Base-by-base conservation (phyloP, 2,888 invertebrate species). In the Helleia helle region DNA sequence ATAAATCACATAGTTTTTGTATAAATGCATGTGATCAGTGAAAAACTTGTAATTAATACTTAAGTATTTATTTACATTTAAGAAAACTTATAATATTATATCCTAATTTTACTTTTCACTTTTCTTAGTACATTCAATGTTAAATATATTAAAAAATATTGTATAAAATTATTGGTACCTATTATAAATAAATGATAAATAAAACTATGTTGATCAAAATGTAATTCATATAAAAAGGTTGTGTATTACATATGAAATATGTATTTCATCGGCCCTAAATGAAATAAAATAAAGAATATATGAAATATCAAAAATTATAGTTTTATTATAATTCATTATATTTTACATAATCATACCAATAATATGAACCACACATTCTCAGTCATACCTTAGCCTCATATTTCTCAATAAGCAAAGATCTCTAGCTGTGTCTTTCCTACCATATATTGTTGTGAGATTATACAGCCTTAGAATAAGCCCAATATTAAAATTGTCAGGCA, bases 331-430 rank as follows among this genome's bases (percentile, higher is more conserved):
- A 9, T 11, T 8, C 12, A 22, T 4, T 8, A 22, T 22, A 22
- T 22, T 22, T 22, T 22, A 22, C 22, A 22, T 8, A 15, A 15
- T n/a, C n/a, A n/a, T n/a, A n/a, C n/a, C n/a, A n/a, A n/a, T n/a
- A n/a, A n/a, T n/a, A n/a, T n/a, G n/a, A n/a, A n/a, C n/a, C n/a
- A n/a, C 1, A 22, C 5, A 5, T 4, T 22, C 8, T 29, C 12
- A 29, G 6, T 29, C 12, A 29, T 2, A 8, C 12, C 34, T 22
- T n/a, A 93, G 75, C 54, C 89, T 87, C 84, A 94, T 93, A 74
- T 95, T 95, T 48, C 94, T 87, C 57, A 94, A 87, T 59, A 96
- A 88, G 67, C 96, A 95, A 43, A 97, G 81, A 71, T 95, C 95
- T 58, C 94, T 89, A 1, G 96, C 94, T 40, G 95, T 94, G 43